Conservation (phyloP, 2,888 invertebrate genomes). For the Coelopa pilipes region DNA sequence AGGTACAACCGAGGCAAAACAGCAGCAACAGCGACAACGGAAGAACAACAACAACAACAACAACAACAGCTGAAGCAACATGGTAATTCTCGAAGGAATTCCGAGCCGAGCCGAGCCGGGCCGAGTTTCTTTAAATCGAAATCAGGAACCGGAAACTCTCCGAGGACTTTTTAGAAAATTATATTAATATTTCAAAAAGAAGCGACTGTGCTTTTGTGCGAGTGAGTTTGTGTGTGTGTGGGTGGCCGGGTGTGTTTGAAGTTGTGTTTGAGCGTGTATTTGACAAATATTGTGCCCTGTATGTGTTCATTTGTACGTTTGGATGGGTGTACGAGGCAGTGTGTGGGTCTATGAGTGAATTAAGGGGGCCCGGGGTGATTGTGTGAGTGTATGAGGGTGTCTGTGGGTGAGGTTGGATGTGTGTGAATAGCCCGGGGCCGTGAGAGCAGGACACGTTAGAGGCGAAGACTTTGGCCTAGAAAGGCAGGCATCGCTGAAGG, state of each 20-base stretch:
- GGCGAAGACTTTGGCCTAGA: no score
- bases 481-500: no score
- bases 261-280: neutral
- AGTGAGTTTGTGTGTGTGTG: slow-evolving; percentile 36
- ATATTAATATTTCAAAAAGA: slow-evolving; percentile 44
- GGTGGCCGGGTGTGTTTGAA: slow-evolving; percentile 19
- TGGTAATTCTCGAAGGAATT: slow-evolving; percentile 12
- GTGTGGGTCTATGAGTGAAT: no score
- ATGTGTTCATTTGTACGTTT: no score
- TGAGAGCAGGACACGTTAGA: no score
- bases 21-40: neutral
- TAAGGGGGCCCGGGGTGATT: no score
- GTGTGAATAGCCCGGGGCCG: no score
- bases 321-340: no score
- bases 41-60: neutral
- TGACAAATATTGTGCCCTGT: no score
- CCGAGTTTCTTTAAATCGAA: slow-evolving; percentile 62
- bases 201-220: slow-evolving; percentile 38
- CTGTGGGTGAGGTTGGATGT: no score
- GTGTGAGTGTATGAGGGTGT: no score
- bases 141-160: slow-evolving; percentile 59
- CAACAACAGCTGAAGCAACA: slow-evolving; percentile 1
- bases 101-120: slow-evolving; percentile 51
- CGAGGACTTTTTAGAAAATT: slow-evolving; percentile 53
- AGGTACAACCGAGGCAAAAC: neutral